These are phyloP conservation scores for Agrotis ipsilon DNA, from an alignment of 2,888 invertebrate genomes.

Conservation along the genomic window DNA sequence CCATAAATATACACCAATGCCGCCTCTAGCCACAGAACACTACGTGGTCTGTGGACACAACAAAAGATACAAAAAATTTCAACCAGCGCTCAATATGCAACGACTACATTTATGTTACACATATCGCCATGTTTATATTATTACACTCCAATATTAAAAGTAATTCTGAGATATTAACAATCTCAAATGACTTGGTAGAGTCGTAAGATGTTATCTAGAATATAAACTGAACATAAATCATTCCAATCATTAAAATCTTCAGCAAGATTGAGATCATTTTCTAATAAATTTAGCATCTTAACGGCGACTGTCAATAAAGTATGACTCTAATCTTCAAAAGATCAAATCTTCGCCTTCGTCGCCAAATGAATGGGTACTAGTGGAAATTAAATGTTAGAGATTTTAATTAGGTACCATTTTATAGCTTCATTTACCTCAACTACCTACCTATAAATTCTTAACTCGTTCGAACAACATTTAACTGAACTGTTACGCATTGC, in stretches of 20 bases:
- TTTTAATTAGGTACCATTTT: not conserved
- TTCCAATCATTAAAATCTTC: not conserved
- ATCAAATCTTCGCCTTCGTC: not conserved
- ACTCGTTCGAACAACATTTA: constrained; percentile 35
- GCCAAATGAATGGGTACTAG: not conserved
- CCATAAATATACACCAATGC: too few species aligned
- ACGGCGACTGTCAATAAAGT: not conserved
- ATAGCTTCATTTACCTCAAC: not conserved
- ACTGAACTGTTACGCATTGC: constrained; percentile 76
- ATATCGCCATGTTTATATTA: too few species aligned
- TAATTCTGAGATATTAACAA: too few species aligned
- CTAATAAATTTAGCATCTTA: not conserved
- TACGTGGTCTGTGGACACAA: too few species aligned
- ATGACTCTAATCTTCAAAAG: not conserved
- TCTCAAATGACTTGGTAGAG: not conserved
- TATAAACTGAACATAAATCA: not conserved
- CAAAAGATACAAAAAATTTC: too few species aligned
- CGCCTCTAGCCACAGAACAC: too few species aligned
- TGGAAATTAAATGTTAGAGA: not conserved
- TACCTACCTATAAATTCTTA: not conserved
- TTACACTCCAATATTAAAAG: too few species aligned
- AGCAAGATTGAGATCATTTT: not conserved
- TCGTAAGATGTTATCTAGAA: not conserved
- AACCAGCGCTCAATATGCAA: too few species aligned
- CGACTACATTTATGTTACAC: too few species aligned